Conservation (phyloP, 2,113 vertebrate genomes). For the Setophaga coronata region DNA sequence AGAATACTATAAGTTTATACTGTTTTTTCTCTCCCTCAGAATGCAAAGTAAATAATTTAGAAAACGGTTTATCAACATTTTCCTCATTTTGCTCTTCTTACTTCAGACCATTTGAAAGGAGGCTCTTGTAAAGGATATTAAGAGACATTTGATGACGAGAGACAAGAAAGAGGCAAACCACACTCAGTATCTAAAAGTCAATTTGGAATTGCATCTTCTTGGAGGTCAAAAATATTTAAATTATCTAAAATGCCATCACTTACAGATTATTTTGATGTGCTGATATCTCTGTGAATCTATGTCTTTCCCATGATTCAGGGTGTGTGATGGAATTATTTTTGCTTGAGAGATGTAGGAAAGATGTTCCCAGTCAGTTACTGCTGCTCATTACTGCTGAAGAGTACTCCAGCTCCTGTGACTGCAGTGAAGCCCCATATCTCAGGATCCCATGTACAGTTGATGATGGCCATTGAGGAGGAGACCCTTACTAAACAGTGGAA, state of each 20-base stretch:
- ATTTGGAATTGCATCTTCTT: not conserved
- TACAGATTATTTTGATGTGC: not conserved
- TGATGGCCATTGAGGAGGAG: not conserved
- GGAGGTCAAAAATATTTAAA: not conserved
- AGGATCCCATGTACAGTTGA: fast-evolving
- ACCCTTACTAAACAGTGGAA: not conserved
- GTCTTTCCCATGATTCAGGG: not conserved
- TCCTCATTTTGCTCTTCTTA: not conserved
- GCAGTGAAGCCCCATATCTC: not conserved
- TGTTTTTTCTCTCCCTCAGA: not conserved
- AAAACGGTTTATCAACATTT: not conserved
- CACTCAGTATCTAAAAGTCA: not conserved
- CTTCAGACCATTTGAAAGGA: not conserved
- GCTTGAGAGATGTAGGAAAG: not conserved
- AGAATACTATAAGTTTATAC: not conserved
- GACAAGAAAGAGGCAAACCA: not conserved
- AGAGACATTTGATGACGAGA: not conserved
- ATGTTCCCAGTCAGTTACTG: not conserved
- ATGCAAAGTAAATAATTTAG: not conserved
- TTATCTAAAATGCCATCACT: not conserved
- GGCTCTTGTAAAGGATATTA: not conserved
- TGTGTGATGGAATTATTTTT: not conserved
- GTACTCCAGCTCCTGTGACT: not conserved
- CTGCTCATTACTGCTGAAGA: not conserved
- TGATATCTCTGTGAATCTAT: not conserved